Evolutionary conservation across 2,113 vertebrate species (phyloP), one percentile per base, ranked within the genome.

Genomic region (Coptodon bakossiorum): DNA sequence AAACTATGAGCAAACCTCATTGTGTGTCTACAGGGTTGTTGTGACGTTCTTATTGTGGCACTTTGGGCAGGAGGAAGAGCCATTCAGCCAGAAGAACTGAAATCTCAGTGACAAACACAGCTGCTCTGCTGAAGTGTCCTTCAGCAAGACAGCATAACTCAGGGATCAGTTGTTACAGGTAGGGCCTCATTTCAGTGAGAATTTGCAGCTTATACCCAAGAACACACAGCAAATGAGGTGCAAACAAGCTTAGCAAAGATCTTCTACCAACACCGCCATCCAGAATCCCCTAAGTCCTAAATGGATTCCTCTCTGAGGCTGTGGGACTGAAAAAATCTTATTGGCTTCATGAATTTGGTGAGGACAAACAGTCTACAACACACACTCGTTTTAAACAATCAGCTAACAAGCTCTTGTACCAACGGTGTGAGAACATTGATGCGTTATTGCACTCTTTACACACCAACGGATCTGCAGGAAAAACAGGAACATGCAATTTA

Each of bases 51-150:
- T 34, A 50, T 19, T 78, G 48, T 29, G 3, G 16, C 16, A 29
- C 40, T 81, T 16, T 13, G 16, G 34, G 76, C 81, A 27, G 53
- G 43, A 38, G 80, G 78, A 24, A 27, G 52, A 3, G 57, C 45
- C 81, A 7, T 22, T 73, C 31, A 78, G 66, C 24, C n/a, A 7
- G 43, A 27, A 54, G 36, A 13, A 61, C 1, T 45, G 17, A 68
- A 89, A 80, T 38, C 68, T 57, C 57, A 80, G 17, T 52, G 45
- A 52, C 73, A 52, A 78, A 78, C 73, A 57, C 50, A 86, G 85
- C 85, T 61, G 85, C 59, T 83, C 71, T 38, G 56, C 29, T 16
- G 2, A 73, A 43, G 81, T 29, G 34, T 52, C 88, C 81, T 56
- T 56, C 27, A 48, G 82, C 27, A 81, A 31, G 11, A 22, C 50